phyloP scores from a whole-genome alignment of 2,888 invertebrate genomes.

The Drosophila meridionalis region DNA sequence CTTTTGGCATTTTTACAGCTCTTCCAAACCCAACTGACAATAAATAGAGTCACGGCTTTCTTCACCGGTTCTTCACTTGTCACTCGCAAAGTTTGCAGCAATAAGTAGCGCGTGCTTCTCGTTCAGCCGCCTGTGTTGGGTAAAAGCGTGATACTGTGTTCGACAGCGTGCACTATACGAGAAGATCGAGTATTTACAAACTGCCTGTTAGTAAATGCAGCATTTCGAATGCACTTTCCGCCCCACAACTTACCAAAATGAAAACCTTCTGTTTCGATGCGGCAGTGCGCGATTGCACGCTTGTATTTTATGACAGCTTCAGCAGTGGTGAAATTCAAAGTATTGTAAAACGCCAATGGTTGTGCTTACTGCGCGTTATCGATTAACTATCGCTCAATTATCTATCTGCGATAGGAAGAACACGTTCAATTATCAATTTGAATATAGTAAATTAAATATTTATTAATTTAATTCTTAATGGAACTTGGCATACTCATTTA shows the following conservation, averaged over 20 bases:
- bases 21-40: slow-evolving; percentile 9
- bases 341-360: slow-evolving; percentile 31
- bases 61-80: slow-evolving; percentile 11
- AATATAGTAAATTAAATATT: no score
- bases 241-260: slow-evolving; percentile 32
- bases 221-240: neutral
- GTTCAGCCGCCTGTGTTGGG: slow-evolving; percentile 20
- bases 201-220: neutral
- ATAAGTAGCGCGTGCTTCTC: slow-evolving; percentile 48
- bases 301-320: slow-evolving; percentile 49
- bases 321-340: slow-evolving; percentile 23
- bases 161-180: slow-evolving; percentile 17
- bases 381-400: slow-evolving; percentile 21
- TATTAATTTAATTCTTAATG: no score
- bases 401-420: neutral
- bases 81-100: slow-evolving; percentile 8
- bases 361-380: neutral
- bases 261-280: slow-evolving; percentile 29
- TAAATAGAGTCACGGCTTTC: slow-evolving; percentile 5
- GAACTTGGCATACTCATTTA: no score
- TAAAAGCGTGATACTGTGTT: slow-evolving; percentile 5
- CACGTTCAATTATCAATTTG: no score
- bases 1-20: slow-evolving; percentile 75
- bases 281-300: slow-evolving; percentile 41
- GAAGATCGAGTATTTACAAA: neutral